Percentiles rank a stretch among this genome's conserved stretches.
phyloP scores from a whole-genome alignment of 2,113 vertebrate species.

The Naja naja region DNA sequence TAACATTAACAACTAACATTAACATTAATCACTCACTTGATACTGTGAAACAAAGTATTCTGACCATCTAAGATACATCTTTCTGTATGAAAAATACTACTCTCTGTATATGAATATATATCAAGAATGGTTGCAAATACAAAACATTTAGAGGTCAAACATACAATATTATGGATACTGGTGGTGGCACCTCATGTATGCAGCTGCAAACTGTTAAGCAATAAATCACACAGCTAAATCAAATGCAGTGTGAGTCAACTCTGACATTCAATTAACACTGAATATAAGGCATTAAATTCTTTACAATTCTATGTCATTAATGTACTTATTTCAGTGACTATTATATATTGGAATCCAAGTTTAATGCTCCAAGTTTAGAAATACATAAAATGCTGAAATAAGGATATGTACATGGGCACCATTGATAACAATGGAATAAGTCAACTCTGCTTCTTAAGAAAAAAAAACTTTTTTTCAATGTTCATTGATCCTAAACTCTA shows the following conservation, averaged over 20 bases:
- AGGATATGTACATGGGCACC: not conserved
- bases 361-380: not conserved
- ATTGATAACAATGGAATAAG: not conserved
- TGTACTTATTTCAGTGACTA: not conserved
- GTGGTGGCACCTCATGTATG: not conserved
- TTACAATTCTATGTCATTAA: not conserved
- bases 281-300: not conserved
- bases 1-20: not conserved
- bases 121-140: not conserved
- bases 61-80: not conserved
- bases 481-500: not conserved
- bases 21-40: not conserved
- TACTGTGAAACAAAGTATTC: not conserved
- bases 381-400: not conserved
- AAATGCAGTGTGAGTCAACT: not conserved
- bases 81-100: too few species aligned
- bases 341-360: not conserved
- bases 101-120: too few species aligned
- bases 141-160: not conserved
- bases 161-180: not conserved
- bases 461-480: not conserved
- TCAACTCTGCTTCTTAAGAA: not conserved
- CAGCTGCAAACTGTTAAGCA: not conserved
- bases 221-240: not conserved
- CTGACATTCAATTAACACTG: not conserved